A percentile compares a stretch with the other conserved stretches of the same genome.
Evolutionary conservation across 2,113 vertebrate genomes (phyloP).

Genomic region (Eurypyga helias): DNA sequence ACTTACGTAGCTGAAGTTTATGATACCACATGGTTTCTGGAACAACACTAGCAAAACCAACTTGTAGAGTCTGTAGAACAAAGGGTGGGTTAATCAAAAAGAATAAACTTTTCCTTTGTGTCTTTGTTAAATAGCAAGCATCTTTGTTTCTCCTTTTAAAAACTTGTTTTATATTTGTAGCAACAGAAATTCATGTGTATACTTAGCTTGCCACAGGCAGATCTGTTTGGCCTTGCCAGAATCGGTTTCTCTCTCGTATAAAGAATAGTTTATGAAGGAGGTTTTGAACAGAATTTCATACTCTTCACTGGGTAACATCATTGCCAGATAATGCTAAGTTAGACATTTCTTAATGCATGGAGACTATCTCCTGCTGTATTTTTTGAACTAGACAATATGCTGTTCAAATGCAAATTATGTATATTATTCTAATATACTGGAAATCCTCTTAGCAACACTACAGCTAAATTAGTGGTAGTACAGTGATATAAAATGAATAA

Average conservation of each 20-base stretch:
- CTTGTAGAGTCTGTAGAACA: background rate
- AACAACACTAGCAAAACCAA: background rate
- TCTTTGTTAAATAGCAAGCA: background rate
- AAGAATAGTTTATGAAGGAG: background rate
- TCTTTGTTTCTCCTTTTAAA: background rate
- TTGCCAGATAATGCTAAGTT: background rate
- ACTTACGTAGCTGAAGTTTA: background rate
- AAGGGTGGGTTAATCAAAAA: background rate
- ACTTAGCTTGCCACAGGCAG: background rate
- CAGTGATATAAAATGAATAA: background rate
- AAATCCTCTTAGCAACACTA: background rate
- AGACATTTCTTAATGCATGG: background rate
- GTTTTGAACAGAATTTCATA: background rate
- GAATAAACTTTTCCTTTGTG: background rate
- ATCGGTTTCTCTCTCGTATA: background rate
- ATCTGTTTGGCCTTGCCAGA: background rate
- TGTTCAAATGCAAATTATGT: slow-evolving; percentile 12
- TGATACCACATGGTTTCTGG: background rate
- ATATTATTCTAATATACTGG: background rate
- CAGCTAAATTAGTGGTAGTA: background rate
- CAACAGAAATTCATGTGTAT: background rate
- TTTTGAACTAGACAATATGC: background rate
- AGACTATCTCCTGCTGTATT: background rate
- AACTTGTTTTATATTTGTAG: background rate
- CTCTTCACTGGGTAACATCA: background rate